Evolutionary conservation across 2,888 invertebrate genomes (phyloP), one percentile per base, ranked within the genome.

Genomic region (Bellardia bayeri): DNA sequence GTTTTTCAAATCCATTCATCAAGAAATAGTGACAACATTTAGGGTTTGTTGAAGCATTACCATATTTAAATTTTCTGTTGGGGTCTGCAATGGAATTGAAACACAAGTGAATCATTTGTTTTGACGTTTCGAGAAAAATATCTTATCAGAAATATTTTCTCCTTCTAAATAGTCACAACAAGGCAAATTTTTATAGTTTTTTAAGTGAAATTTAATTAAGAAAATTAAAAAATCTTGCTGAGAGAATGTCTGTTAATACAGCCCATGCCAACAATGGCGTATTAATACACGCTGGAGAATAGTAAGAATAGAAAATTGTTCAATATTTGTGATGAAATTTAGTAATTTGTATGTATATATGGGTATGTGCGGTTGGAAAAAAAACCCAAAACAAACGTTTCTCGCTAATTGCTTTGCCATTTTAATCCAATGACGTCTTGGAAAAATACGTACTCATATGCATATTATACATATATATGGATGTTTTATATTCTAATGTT

Each of bases 241-340:
- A 14, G 16, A 85, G 89, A 84, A 99, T 99, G 99, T 98, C 99
- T 89, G 94, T 99, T 89, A 99, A 99, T 94, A 98, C 98, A 88
- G 98, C 99, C 78, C 99, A 99, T 94, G 97, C 98, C 79, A 97
- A 98, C 92, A 97, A 97, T 87, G 98, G 99, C 72, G 98, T 99
- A 58, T 95, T 99, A 81, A 98, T 99, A 92, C 99, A 98, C 93
- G 96, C 97, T 89, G 98, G 99, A 91, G 99, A 99, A 95, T 96
- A 97, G 99, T 99, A 95, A 96, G 96, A 95, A 82, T 13, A 56
- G 5, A 58, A 16, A 30, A 69, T 40, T 66, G 5, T 49, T 11
- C 23, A 14, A n/a, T 45, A 72, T 45, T 33, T 58, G 5, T 82
- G 75, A 49, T 76, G 79, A 83, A 85, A 84, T 85, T 86, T 56